phyloP scores from a whole-genome alignment of 92 coral and sea anemone species.

The Phenganax stokvisi region DNA sequence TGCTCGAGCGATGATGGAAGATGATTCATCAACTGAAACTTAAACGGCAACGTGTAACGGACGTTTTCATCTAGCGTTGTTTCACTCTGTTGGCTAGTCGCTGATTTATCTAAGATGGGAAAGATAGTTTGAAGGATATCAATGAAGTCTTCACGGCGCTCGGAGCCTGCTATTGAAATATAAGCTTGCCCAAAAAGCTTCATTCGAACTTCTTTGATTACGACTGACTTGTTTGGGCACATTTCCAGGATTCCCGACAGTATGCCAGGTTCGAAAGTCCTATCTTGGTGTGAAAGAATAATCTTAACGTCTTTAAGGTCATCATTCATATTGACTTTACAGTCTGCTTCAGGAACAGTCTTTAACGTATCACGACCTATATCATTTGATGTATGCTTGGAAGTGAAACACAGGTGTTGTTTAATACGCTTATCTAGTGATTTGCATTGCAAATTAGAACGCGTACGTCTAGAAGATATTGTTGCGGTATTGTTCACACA shows the following conservation, averaged over 20 bases:
- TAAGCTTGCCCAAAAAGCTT: constrained; percentile 29
- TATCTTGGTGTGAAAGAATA: constrained; percentile 19
- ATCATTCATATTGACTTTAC: constrained; percentile 9
- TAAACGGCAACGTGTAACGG: constrained; percentile 29
- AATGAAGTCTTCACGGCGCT: constrained; percentile 27
- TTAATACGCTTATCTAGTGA: neutral
- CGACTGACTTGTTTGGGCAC: constrained; percentile 14
- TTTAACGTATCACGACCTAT: neutral
- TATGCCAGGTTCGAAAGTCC: constrained; percentile 35
- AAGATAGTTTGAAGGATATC: constrained; percentile 24
- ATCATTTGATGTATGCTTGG: neutral
- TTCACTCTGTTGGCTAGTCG: neutral
- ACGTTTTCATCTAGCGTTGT: constrained; percentile 25
- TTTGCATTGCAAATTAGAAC: constrained; percentile 20
- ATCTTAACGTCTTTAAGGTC: constrained; percentile 34
- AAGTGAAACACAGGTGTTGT: neutral
- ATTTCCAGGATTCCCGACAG: constrained; percentile 38
- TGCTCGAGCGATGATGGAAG: constrained; percentile 26
- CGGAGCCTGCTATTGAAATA: constrained; percentile 8
- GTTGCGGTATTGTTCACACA: too few species aligned
- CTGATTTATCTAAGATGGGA: neutral
- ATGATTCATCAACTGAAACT: constrained; percentile 17
- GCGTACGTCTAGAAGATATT: neutral
- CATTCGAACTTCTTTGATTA: constrained; percentile 13
- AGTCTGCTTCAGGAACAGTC: neutral